phyloP scores from a whole-genome alignment of 2,888 invertebrate genomes.

The Cosmia trapezina region DNA sequence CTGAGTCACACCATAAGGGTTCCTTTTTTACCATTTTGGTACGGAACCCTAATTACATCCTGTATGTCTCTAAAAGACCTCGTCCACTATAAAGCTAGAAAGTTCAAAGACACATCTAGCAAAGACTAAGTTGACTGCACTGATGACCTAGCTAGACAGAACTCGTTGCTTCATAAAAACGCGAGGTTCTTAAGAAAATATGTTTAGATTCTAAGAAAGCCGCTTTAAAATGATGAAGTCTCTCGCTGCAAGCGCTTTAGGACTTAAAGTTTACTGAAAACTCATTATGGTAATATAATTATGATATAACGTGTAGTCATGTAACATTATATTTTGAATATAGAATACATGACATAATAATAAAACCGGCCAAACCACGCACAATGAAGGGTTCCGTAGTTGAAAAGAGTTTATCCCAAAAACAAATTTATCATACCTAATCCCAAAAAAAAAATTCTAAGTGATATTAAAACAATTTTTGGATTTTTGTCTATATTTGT shows the following conservation, averaged over 20 bases:
- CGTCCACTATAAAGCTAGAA: not conserved
- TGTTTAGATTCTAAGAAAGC: conserved; percentile 27
- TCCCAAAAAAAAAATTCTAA: no score
- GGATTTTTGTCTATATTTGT: no score
- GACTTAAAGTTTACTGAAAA: conserved; percentile 15
- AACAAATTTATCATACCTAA: no score
- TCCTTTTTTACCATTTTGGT: no score
- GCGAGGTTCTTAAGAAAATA: conserved; percentile 12
- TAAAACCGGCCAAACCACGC: no score
- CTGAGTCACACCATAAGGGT: no score
- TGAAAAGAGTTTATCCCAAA: no score
- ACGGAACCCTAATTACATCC: no score
- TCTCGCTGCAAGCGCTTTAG: conserved; percentile 2
- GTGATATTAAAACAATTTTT: no score
- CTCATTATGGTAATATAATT: conserved; percentile 13
- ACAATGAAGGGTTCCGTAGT: no score
- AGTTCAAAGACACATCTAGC: conserved; percentile 23
- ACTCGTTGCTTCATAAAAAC: conserved; percentile 16
- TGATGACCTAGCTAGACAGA: conserved; percentile 36
- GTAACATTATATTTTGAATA: not conserved
- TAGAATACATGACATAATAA: conserved; percentile 6
- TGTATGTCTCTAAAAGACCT: not conserved
- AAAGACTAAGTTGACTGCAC: conserved; percentile 10
- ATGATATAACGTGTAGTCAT: not conserved
- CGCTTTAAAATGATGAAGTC: conserved; percentile 23